Evolutionary conservation across 1,140 invertebrate genomes (phyloP).

Genomic region (Papilio polytes): DNA sequence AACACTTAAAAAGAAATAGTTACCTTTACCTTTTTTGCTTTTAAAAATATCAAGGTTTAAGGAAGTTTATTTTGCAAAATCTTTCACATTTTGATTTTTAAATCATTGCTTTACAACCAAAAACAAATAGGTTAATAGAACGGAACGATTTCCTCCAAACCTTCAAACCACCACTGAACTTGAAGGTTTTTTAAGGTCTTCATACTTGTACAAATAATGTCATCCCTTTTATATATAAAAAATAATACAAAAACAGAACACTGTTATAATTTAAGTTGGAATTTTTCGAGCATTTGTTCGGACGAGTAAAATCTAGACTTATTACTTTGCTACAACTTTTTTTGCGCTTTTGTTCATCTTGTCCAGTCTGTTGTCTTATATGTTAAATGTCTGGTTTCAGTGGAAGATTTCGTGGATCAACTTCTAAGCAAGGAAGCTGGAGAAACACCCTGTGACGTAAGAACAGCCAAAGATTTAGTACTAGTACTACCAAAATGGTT

Average conservation of each 20-base stretch:
- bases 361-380: background rate
- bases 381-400: constrained; percentile 51
- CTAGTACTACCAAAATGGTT: constrained; percentile 83
- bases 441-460: constrained; percentile 59
- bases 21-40: too few species aligned
- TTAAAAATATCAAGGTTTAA: constrained; percentile 12
- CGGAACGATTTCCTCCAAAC: too few species aligned
- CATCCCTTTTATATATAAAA: too few species aligned
- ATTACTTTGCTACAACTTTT: too few species aligned
- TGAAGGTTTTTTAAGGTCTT: too few species aligned
- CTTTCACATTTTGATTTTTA: background rate
- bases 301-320: too few species aligned
- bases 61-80: constrained; percentile 9
- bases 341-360: too few species aligned
- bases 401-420: constrained; percentile 62
- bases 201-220: too few species aligned
- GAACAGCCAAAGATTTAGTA: constrained; percentile 55
- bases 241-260: too few species aligned
- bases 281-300: too few species aligned
- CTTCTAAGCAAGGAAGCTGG: constrained; percentile 60
- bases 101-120: background rate
- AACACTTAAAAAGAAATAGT: background rate
- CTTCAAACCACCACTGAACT: too few species aligned
- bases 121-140: background rate
- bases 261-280: too few species aligned